Evolutionary conservation across 2,113 vertebrate species (phyloP).

Genomic region (Boleophthalmus pectinirostris): DNA sequence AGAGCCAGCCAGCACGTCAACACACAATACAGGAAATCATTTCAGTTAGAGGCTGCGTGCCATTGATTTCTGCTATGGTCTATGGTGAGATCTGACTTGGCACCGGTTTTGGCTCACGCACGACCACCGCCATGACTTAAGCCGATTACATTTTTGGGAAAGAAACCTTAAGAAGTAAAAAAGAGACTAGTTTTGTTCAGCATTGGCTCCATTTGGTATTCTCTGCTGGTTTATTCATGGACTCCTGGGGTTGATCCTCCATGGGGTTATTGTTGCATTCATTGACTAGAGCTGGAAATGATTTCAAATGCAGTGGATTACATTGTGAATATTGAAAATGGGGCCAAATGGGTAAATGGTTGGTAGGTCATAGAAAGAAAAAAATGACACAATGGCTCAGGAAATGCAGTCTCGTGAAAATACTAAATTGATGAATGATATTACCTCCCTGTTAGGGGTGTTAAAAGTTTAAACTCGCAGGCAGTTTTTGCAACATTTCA

Average conservation of each 20-base stretch:
- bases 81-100: slow-evolving; percentile 67
- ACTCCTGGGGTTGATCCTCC: slow-evolving; percentile 60
- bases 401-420: slow-evolving; percentile 32
- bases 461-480: slow-evolving; percentile 34
- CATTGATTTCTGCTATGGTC: slow-evolving; percentile 65
- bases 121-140: slow-evolving; percentile 64
- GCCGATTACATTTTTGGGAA: slow-evolving; percentile 66
- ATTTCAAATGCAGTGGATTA: slow-evolving; percentile 69
- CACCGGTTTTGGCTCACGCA: slow-evolving; percentile 48
- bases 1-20: slow-evolving; percentile 18
- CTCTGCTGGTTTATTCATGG: slow-evolving; percentile 64
- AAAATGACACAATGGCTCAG: slow-evolving; percentile 23
- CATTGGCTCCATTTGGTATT: not conserved
- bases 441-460: slow-evolving; percentile 28
- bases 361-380: not conserved
- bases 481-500: slow-evolving; percentile 29
- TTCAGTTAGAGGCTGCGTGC: slow-evolving; percentile 65
- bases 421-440: slow-evolving; percentile 45
- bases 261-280: slow-evolving; percentile 58
- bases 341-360: slow-evolving; percentile 27
- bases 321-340: slow-evolving; percentile 50
- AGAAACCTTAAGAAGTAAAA: slow-evolving; percentile 47
- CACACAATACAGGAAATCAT: slow-evolving; percentile 53
- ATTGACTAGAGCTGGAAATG: slow-evolving; percentile 59
- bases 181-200: slow-evolving; percentile 50